Conservation (phyloP, 2,797 vertebrate species). For the Scyliorhinus canicula region DNA sequence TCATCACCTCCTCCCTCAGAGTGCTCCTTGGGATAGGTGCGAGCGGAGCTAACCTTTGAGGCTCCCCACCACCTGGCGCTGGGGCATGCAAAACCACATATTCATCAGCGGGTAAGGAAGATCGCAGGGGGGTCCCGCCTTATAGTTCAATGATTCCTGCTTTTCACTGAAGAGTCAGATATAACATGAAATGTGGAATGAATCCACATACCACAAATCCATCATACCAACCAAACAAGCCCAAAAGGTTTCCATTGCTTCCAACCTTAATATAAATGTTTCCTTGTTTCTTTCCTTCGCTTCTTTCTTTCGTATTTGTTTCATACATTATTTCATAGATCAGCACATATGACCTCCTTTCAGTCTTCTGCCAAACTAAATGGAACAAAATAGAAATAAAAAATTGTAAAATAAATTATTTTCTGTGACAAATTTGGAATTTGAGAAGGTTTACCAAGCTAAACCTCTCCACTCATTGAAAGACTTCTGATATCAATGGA, state of each 20-base stretch:
- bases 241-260: neutral
- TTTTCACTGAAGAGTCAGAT: too few species aligned
- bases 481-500: neutral
- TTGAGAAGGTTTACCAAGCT: neutral
- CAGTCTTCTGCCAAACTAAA: neutral
- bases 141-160: too few species aligned
- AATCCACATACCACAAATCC: too few species aligned
- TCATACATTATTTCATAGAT: neutral
- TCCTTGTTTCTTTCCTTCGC: neutral
- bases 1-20: too few species aligned
- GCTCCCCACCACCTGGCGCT: too few species aligned
- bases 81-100: too few species aligned
- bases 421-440: neutral
- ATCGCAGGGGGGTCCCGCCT: too few species aligned
- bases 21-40: too few species aligned
- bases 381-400: neutral
- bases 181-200: too few species aligned
- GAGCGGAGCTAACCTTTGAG: too few species aligned
- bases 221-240: neutral
- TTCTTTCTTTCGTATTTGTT: neutral
- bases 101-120: too few species aligned
- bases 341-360: too few species aligned
- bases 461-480: neutral
- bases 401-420: neutral
- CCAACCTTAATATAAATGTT: neutral